Evolutionary conservation across 2,113 vertebrate genomes (phyloP).

Genomic region (Larimichthys crocea): DNA sequence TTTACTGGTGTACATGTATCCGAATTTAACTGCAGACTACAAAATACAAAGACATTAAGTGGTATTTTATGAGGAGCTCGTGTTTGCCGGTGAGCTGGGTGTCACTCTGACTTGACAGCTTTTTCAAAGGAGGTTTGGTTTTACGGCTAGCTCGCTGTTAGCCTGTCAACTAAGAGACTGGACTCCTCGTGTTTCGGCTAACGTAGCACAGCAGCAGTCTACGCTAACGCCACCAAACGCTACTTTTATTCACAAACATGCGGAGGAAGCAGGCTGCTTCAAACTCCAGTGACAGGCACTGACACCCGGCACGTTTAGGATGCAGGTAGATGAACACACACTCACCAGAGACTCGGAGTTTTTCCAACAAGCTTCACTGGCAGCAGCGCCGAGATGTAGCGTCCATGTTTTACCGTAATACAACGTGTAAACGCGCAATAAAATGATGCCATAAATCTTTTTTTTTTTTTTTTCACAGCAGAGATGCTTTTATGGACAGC

Average conservation of each 20-base stretch:
- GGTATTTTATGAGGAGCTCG: fast-evolving
- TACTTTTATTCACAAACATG: not conserved
- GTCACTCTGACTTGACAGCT: not conserved
- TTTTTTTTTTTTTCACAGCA: not conserved
- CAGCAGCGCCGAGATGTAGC: not conserved
- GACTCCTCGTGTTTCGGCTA: slow-evolving; percentile 37
- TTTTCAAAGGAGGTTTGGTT: slow-evolving; percentile 32
- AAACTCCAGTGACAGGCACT: not conserved
- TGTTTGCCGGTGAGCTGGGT: not conserved
- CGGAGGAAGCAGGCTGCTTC: too few relatives aligned
- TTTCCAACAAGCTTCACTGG: not conserved
- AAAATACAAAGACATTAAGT: fast-evolving
- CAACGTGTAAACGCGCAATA: not conserved
- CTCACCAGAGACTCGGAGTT: slow-evolving; percentile 34
- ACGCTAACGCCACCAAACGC: not conserved
- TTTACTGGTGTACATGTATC: not conserved
- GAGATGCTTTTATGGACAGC: not conserved
- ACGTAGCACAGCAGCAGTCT: not conserved
- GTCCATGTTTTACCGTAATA: slow-evolving; percentile 74
- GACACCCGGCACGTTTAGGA: not conserved
- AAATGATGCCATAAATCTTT: not conserved
- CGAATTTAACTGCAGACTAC: not conserved
- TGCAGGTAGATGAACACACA: not conserved
- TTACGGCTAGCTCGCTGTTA: not conserved
- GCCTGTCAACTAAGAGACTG: slow-evolving; percentile 13